Percentiles rank a stretch among this genome's conserved stretches.
phyloP scores from a whole-genome alignment of 2,888 invertebrate species.

The Epistrophe eligans region DNA sequence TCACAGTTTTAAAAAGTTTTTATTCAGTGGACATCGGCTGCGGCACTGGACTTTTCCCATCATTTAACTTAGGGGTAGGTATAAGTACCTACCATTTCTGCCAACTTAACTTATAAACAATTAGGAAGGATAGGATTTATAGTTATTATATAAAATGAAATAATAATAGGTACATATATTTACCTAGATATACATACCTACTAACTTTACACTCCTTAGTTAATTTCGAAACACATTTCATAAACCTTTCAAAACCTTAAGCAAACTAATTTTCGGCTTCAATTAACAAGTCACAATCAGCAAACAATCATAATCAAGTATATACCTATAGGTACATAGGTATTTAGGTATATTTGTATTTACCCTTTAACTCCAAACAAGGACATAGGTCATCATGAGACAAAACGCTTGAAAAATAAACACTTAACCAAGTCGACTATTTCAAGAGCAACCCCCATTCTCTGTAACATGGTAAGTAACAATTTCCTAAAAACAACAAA shows the following conservation, averaged over 20 bases:
- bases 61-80: no score
- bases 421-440: conserved; percentile 15
- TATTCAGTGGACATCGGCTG: no score
- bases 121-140: no score
- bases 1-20: no score
- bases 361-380: conserved; percentile 16
- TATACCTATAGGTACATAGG: no score
- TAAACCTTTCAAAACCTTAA: conserved; percentile 1
- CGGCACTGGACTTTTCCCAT: no score
- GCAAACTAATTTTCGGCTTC: conserved; percentile 37
- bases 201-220: no score
- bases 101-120: no score
- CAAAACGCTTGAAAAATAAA: conserved; percentile 28
- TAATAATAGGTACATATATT: no score
- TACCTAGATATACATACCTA: no score
- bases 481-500: background rate
- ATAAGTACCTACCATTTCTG: no score
- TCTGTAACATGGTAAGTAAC: conserved; percentile 20
- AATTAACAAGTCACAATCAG: conserved; percentile 55
- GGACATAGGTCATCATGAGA: conserved; percentile 20
- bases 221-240: background rate
- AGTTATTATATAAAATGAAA: no score
- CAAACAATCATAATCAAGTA: conserved; percentile 20
- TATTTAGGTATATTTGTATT: background rate
- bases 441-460: conserved; percentile 24